These are phyloP conservation scores for Poeciliopsis retropinna DNA, from an alignment of 2,113 vertebrate species.

Conservation along the genomic window DNA sequence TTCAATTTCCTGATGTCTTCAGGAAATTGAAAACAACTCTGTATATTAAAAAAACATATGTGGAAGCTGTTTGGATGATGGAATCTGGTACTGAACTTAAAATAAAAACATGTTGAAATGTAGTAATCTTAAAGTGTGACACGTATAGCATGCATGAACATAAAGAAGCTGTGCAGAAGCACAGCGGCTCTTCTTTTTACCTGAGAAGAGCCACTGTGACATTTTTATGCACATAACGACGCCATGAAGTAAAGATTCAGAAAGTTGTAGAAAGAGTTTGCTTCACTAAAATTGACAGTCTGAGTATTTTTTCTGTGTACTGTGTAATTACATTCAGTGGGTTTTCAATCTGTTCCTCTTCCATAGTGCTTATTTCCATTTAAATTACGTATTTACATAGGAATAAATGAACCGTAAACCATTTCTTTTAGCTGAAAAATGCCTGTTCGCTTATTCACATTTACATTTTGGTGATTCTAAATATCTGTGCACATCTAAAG, in stretches of 20 bases:
- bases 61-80: not conserved
- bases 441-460: not conserved
- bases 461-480: not conserved
- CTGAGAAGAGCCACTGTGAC: too few species aligned
- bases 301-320: not conserved
- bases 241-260: not conserved
- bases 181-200: not conserved
- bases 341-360: not conserved
- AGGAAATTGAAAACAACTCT: not conserved
- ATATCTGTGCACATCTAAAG: not conserved
- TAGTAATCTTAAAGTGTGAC: not conserved
- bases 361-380: conserved; percentile 17
- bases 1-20: too few species aligned
- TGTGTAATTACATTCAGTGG: not conserved
- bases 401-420: not conserved
- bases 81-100: too few species aligned
- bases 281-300: not conserved
- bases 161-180: not conserved
- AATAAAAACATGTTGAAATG: not conserved
- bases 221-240: not conserved
- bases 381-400: conserved; percentile 3
- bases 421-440: not conserved
- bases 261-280: not conserved
- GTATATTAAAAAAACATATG: not conserved
- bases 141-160: not conserved